These are phyloP conservation scores for Glaucomys volans DNA, from an alignment of 2,113 vertebrate genomes.

Conservation along the genomic window DNA sequence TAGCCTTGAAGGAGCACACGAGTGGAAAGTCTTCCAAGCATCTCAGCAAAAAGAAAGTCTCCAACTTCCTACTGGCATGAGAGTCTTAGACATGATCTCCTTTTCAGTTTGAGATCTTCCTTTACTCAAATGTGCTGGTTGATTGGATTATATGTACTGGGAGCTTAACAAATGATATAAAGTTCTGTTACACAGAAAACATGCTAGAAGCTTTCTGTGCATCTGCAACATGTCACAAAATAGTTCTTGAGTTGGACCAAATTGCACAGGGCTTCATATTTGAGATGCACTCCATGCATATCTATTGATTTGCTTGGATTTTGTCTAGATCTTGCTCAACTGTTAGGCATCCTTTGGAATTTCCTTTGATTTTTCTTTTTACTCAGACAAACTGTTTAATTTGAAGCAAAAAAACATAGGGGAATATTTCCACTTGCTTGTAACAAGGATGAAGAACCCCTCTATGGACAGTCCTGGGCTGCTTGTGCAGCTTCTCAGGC, in stretches of 20 bases:
- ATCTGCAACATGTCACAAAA: neutral
- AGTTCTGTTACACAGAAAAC: slow-evolving; percentile 14
- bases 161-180: neutral
- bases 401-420: neutral
- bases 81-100: neutral
- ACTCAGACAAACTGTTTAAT: neutral
- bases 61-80: neutral
- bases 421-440: neutral
- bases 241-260: neutral
- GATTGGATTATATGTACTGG: neutral
- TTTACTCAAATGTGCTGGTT: neutral
- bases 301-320: slow-evolving; percentile 35
- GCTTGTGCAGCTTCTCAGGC: neutral
- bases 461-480: neutral
- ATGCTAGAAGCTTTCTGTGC: neutral
- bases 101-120: slow-evolving; percentile 4
- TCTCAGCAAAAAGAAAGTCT: neutral
- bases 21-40: neutral
- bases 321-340: slow-evolving; percentile 12
- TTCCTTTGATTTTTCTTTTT: slow-evolving; percentile 38
- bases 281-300: neutral
- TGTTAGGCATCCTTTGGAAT: neutral
- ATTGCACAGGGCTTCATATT: neutral
- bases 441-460: neutral
- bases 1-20: neutral